Percentiles rank a stretch among this genome's conserved stretches.
Conservation (phyloP, 2,113 vertebrate species). For the Leucopsar rothschildi region DNA sequence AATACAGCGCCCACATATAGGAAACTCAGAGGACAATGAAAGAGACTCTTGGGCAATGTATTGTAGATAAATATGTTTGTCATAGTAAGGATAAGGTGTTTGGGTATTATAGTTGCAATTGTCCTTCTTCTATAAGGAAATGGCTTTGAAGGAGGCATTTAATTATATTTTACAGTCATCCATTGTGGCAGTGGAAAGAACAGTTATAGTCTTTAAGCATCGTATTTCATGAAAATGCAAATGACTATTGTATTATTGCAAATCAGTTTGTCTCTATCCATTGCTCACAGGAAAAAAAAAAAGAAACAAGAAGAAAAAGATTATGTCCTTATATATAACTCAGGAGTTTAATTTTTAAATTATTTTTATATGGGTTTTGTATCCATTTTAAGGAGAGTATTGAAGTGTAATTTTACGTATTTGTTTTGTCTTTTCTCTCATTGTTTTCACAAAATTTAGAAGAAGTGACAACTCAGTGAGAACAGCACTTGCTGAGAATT, state of each 20-base stretch:
- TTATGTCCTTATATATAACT: not conserved
- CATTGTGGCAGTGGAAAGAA: not conserved
- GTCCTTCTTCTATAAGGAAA: not conserved
- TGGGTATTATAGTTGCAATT: not conserved
- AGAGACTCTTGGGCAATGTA: not conserved
- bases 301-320: not conserved
- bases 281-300: not conserved
- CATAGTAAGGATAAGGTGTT: not conserved
- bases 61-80: not conserved
- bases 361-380: rapidly evolving
- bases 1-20: not conserved
- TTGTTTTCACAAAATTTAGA: not conserved
- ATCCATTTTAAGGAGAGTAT: not conserved
- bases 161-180: not conserved
- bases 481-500: not conserved
- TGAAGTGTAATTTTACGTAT: not conserved
- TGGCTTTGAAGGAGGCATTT: not conserved
- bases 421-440: not conserved
- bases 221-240: not conserved
- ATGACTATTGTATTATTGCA: not conserved
- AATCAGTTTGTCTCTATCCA: not conserved
- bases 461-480: not conserved
- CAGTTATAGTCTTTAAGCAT: not conserved
- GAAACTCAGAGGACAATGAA: not conserved
- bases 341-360: not conserved